Evolutionary conservation across 2,797 vertebrate species (phyloP).

Genomic region (Cossypha dichroa): DNA sequence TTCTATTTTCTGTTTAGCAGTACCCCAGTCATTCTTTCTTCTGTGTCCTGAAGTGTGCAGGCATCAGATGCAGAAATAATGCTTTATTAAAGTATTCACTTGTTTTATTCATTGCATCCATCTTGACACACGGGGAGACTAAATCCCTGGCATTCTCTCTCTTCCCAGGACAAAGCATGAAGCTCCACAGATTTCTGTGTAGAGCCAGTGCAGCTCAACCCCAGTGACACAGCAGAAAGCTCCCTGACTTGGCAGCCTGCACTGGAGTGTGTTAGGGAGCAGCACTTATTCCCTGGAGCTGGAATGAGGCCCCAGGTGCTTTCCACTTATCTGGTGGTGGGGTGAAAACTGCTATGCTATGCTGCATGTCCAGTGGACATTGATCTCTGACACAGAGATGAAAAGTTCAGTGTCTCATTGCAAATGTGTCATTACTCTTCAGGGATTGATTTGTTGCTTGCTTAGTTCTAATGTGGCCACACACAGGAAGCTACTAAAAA

Average conservation of each 20-base stretch:
- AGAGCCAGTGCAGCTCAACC: neutral
- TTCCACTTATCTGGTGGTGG: neutral
- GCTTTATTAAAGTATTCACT: neutral
- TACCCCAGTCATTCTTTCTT: neutral
- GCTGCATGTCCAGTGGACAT: neutral
- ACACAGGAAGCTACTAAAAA: neutral
- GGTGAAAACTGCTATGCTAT: accelerated
- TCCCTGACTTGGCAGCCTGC: neutral
- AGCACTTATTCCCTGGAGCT: neutral
- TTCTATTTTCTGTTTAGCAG: neutral
- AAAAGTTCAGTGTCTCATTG: neutral
- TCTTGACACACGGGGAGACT: neutral
- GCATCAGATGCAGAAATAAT: neutral
- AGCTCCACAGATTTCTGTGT: neutral
- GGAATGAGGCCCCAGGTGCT: neutral
- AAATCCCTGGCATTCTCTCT: neutral
- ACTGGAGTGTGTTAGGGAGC: neutral
- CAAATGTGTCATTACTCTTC: neutral
- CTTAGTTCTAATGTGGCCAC: neutral
- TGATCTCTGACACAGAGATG: neutral
- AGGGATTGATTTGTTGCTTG: neutral
- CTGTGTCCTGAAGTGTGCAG: neutral
- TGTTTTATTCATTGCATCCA: neutral
- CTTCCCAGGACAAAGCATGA: neutral
- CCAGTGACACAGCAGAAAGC: neutral